Base-by-base conservation (phyloP, 2,113 vertebrate species). In the Nothobranchius kuhntae region DNA sequence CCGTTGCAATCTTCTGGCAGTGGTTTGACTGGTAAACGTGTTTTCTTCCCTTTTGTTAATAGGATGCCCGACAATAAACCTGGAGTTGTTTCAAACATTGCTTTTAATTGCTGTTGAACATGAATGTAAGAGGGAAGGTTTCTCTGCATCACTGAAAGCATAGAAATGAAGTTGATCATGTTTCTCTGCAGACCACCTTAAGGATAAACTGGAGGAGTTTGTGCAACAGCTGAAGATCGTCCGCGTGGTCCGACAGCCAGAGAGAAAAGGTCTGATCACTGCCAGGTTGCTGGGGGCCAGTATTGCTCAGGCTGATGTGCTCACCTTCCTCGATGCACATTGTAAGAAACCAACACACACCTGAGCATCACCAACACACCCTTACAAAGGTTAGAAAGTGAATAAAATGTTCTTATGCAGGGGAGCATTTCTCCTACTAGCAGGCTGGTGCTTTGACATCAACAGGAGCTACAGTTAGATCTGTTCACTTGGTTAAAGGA, bases 281-380 rank as follows among this genome's bases (percentile, higher is more conserved):
- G 97, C 97, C 0, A 92, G 98, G 61, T 87, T 99, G 68, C 91
- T 99, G 73, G 98, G 98, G 4, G 96, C 98, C 83, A 93, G 93
- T 3, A 77, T 94, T 40, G 96, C 98, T 2, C 92, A 85, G 12
- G 98, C 94, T 0, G 95, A 98, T 56, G 91, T 96, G 66, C 95
- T 99, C 58, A 99, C 98, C 54, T 99, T 99, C 91, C 89, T 96
- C 26, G 96, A 96, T 30, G 95, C 95, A 54, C 98, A 98, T 90
- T 99, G 98, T 99, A 85, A 95, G 97, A 90, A 80, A 40, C 38
- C 38, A 40, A 40, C 38, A 40, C 9, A 9, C 9, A 40, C 38
- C 3, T 7, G 38, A 40, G 9, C 38, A 40, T 6, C 7, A 38
- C 36, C 4, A 4, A 38, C 36, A 4, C 7, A 38, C 3, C 53